Base-by-base conservation (phyloP, 2,888 invertebrate species). In the Ptychoptera contaminata region DNA sequence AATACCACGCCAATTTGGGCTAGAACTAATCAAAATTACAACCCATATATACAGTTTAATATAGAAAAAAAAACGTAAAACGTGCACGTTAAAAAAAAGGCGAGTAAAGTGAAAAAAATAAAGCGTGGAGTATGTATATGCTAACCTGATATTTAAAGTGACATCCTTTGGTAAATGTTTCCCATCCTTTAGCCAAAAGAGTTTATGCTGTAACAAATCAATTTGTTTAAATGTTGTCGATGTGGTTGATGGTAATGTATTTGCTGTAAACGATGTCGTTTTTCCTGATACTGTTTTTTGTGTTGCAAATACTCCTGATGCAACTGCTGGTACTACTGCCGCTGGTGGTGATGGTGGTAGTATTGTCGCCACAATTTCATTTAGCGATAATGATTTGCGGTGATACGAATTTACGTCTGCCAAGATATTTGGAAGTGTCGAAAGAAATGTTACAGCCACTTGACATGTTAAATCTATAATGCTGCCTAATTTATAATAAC, bases 401-500 rank as follows among this genome's bases (percentile, higher is more conserved):
- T 23, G 15, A 35, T 42, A 42, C 34, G 42, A 34, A 35, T 42
- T 34, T 16, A 34, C 34, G 15, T 34, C 42, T 35, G 35, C 16
- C 29, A 44, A 11, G 10, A 38, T 23, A 23, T 16, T 35, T 16
- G 34, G 42, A 11, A 42, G 30, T 23, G 58, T 59, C 16, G 63
- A 61, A 47, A 66, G 62, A 47, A 63, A 68, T 48, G 67, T 65
- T 40, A 68, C 60, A 12, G 66, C 65, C 37, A 69, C 67, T 54
- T 69, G 62, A 51, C 79, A 79, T 31, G 76, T 73, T 49, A 82
- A 67, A 61, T 80, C 79, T 53, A 82, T 79, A 45, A 76, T 73
- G 60, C 80, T 81, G 52, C 82, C 82, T 30, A 78, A 74, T 66
- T 82, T 80, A 62, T 79, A 80, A 61, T 79, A 80, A 54, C 77